These are phyloP conservation scores for Alentia gelatinosa DNA, from an alignment of 2,888 invertebrate genomes.

Conservation along the genomic window DNA sequence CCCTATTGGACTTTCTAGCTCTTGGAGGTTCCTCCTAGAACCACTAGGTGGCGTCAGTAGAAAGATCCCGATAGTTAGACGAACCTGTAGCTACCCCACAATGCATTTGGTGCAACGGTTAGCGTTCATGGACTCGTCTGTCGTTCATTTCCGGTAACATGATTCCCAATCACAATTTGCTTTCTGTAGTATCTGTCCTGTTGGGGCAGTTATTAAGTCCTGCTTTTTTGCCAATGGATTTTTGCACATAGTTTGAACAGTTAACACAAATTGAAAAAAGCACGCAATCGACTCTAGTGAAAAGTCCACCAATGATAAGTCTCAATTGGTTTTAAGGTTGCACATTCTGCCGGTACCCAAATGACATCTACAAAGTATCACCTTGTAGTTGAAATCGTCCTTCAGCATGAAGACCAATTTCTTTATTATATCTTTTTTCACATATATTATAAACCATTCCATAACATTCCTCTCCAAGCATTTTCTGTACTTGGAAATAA, in stretches of 20 bases:
- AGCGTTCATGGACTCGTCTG: neutral
- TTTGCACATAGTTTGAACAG: neutral
- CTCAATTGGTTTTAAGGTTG: neutral
- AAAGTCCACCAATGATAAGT: too few relatives aligned
- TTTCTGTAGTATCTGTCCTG: neutral
- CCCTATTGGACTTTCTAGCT: constrained; percentile 20
- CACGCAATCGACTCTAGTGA: too few relatives aligned
- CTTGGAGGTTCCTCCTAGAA: constrained; percentile 26
- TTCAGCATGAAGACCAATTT: neutral
- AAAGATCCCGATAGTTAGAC: constrained; percentile 29
- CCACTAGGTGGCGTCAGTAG: constrained; percentile 23
- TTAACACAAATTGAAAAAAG: neutral
- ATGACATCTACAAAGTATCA: too few relatives aligned
- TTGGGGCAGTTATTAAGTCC: neutral
- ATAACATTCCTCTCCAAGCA: neutral
- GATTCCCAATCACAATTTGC: neutral
- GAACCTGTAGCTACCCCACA: constrained; percentile 23
- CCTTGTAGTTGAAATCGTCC: neutral
- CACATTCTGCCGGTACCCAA: neutral
- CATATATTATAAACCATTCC: neutral
- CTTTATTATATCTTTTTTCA: neutral
- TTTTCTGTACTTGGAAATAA: neutral
- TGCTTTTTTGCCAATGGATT: neutral
- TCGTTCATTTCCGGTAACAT: neutral
- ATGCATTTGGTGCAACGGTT: constrained; percentile 36